Evolutionary conservation across 2,797 vertebrate genomes (phyloP).

Genomic region (Xerus rutilus): DNA sequence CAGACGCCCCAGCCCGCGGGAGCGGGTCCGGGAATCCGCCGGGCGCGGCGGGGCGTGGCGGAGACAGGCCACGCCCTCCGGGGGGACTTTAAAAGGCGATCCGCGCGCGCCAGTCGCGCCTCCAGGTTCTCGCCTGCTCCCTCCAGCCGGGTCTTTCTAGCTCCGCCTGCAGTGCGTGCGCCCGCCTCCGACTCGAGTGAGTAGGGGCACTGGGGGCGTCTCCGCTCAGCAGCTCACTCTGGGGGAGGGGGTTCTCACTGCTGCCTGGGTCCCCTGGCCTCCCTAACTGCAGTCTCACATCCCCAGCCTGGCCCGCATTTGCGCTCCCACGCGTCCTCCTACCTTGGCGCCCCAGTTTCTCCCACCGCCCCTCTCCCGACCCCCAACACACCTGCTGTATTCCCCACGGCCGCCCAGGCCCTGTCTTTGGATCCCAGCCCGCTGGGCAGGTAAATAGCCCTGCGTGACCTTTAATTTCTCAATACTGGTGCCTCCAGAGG

Average conservation of each 20-base stretch:
- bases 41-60: background rate
- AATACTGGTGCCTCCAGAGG: background rate
- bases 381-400: background rate
- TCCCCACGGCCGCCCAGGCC: background rate
- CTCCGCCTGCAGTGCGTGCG: background rate
- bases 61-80: background rate
- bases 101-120: accelerated
- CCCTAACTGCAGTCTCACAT: too few relatives aligned
- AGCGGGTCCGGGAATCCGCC: accelerated
- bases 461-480: background rate
- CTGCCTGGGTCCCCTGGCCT: background rate
- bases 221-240: too few relatives aligned
- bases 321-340: too few relatives aligned
- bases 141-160: accelerated
- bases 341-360: background rate
- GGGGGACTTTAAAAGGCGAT: slow-evolving; percentile 53
- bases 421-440: background rate
- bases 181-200: slow-evolving; percentile 57
- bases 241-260: background rate
- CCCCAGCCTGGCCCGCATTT: background rate
- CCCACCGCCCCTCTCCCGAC: too few relatives aligned
- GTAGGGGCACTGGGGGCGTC: background rate
- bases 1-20: accelerated
- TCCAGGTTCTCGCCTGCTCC: accelerated
- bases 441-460: background rate